A percentile compares a stretch with the other conserved stretches of the same genome.
Conservation (phyloP, 2,888 invertebrate species). For the Acanthoscelides obtectus region DNA sequence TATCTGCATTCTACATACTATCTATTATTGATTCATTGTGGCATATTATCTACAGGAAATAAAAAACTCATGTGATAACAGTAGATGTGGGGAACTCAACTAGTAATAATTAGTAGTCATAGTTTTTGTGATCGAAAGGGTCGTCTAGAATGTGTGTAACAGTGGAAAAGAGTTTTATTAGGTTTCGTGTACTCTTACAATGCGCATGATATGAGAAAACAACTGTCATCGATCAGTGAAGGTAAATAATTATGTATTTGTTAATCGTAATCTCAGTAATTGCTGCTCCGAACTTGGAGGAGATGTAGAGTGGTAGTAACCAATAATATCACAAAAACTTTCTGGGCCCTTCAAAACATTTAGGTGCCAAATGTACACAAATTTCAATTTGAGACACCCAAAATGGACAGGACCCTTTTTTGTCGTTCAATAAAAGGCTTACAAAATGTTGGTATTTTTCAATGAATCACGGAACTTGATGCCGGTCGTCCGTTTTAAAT, state of each 20-base stretch:
- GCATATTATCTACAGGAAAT: neutral
- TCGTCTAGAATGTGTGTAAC: neutral
- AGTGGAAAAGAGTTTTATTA: neutral
- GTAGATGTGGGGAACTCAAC: neutral
- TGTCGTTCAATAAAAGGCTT: no score
- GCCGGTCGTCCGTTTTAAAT: neutral
- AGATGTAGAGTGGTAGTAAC: no score
- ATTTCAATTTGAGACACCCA: no score
- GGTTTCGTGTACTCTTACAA: neutral
- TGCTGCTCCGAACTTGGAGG: no score
- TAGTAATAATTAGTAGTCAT: neutral
- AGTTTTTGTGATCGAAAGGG: neutral
- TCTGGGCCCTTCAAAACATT: no score
- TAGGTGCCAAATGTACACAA: no score
- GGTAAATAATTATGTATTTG: no score
- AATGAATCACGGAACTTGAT: neutral
- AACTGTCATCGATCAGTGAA: neutral
- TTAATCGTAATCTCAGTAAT: no score
- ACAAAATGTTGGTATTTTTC: neutral
- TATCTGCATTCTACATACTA: neutral
- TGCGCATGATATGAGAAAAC: neutral
- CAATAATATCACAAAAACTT: no score
- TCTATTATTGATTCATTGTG: neutral
- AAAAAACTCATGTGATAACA: neutral
- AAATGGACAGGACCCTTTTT: no score